A percentile compares a stretch with the other conserved stretches of the same genome.
Conservation (phyloP, 2,888 invertebrate species). For the Agonopterix arenella region DNA sequence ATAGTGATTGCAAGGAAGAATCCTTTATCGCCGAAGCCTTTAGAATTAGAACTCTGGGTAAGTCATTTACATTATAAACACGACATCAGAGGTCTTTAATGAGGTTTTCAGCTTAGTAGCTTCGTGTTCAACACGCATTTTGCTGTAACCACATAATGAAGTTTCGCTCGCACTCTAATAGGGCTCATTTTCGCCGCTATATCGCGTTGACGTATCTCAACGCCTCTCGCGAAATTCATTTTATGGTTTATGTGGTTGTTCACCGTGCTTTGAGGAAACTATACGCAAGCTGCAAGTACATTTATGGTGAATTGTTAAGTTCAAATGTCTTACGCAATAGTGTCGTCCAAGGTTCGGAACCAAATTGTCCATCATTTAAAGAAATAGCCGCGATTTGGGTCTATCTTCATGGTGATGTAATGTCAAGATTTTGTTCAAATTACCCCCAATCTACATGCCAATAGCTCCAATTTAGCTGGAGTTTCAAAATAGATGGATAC, state of each 20-base stretch:
- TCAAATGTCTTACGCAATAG: conserved; percentile 1
- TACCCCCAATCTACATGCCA: conserved; percentile 2
- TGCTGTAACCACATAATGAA: conserved; percentile 60
- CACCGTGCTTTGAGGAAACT: conserved; percentile 12
- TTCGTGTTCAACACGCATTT: conserved; percentile 51
- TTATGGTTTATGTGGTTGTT: conserved; percentile 35
- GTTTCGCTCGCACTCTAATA: conserved; percentile 55
- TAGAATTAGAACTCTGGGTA: conserved; percentile 90
- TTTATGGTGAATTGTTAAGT: neutral
- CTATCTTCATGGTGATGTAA: neutral
- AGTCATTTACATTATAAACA: conserved; percentile 31
- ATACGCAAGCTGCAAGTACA: conserved; percentile 4
- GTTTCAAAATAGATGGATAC: conserved; percentile 2
- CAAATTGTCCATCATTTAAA: neutral
- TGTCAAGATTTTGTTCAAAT: conserved; percentile 5
- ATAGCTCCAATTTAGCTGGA: conserved; percentile 1
- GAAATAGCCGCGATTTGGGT: neutral
- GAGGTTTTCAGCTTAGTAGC: conserved; percentile 34
- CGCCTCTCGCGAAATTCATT: conserved; percentile 42
- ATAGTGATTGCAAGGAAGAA: conserved; percentile 89
- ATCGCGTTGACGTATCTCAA: conserved; percentile 33
- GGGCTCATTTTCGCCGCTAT: conserved; percentile 56
- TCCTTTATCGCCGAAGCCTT: conserved; percentile 84
- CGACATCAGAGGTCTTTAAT: conserved; percentile 7
- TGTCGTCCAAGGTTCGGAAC: neutral